Base-by-base conservation (phyloP, 1,140 invertebrate species). In the Drosophila arizonae region DNA sequence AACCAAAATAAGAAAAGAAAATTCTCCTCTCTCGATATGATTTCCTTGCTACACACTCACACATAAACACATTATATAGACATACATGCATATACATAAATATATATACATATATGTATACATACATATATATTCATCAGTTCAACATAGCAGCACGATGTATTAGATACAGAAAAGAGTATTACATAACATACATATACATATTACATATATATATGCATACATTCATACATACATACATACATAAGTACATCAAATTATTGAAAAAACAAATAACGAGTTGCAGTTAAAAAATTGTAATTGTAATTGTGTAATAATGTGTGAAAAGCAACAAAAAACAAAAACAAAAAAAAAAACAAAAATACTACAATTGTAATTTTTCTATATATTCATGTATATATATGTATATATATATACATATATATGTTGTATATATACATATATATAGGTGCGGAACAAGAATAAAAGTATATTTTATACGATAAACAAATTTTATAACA, bases 401-500 rank as follows among this genome's bases (percentile, higher is more conserved):
- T 76, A 76, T 63, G 71, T 79, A 79, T 69, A 84, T 84, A 84
- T 84, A 81, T 77, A 69, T 78, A 79, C 54, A 71, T 76, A 72
- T 58, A 77, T 76, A 66, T 76, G 60, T 67, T 64, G 63, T 64
- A 72, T 58, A 77, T 76, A 66, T 76, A 66, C 67, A 65, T 54
- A 72, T 77, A 74, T 74, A 81, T 81, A 67, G 66, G 64, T 72
- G 82, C 81, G 82, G 60, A 77, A 79, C 79, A 87, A 86, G 79
- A 86, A 72, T 86, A 86, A 87, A 72, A 88, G 84, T 88, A 88
- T 88, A 88, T 88, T 88, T 88, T 88, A 88, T 88, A 88, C 84
- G 77, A 84, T 88, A 88, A 88, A 88, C 84, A 88, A 88, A 88
- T 88, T 88, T 88, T 88, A 88, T 88, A 88, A 88, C 84, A 88